These are phyloP conservation scores for Calliphora vicina DNA, from an alignment of 1,140 invertebrate species.

Conservation along the genomic window DNA sequence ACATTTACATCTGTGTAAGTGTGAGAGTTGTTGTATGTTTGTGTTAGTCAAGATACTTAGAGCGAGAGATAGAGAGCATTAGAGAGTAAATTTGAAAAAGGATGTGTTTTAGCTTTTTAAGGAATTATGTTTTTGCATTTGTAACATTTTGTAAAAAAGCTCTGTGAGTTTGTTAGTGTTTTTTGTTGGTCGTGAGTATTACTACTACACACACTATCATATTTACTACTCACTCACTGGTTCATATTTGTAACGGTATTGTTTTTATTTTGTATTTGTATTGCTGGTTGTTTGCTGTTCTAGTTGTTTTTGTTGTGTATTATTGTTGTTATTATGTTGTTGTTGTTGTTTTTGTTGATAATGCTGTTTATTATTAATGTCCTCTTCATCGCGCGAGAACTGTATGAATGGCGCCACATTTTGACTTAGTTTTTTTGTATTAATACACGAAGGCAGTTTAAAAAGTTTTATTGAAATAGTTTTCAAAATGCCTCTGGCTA, in stretches of 20 bases:
- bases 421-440: background rate
- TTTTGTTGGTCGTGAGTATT: background rate
- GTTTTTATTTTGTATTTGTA: background rate
- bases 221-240: background rate
- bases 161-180: background rate
- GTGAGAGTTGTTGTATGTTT: too few relatives aligned
- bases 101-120: background rate
- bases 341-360: background rate
- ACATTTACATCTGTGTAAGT: too few relatives aligned
- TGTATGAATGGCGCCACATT: constrained; percentile 8
- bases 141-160: background rate
- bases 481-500: too few relatives aligned
- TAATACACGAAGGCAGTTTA: too few relatives aligned
- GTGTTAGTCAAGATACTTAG: too few relatives aligned
- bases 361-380: background rate
- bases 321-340: background rate
- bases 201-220: background rate
- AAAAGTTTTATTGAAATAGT: too few relatives aligned
- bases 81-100: background rate
- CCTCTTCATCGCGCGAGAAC: background rate
- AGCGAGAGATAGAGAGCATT: background rate
- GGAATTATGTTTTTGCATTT: background rate
- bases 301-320: background rate
- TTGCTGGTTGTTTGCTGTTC: background rate
- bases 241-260: background rate